Evolutionary conservation across 2,888 invertebrate species (phyloP).

Genomic region (Camponotus fellah): DNA sequence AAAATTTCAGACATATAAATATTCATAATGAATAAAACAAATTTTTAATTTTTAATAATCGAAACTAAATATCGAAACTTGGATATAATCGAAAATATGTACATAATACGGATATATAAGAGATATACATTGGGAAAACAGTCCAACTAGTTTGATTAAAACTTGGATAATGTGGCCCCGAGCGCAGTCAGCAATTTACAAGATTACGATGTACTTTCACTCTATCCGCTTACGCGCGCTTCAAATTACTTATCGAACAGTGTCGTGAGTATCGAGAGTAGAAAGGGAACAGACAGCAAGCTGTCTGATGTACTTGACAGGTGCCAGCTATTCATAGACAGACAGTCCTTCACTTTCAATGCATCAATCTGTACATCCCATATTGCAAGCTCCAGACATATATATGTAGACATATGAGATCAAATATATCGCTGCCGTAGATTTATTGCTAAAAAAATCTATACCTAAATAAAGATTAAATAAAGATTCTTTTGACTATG

Average conservation of each 20-base stretch:
- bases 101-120: background rate
- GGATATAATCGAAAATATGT: background rate
- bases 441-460: conserved; percentile 16
- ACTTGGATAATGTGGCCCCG: background rate
- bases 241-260: conserved; percentile 72
- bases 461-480: conserved; percentile 18
- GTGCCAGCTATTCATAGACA: conserved; percentile 68
- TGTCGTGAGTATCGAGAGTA: conserved; percentile 68
- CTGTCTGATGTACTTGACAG: conserved; percentile 72
- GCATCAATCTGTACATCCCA: conserved; percentile 60
- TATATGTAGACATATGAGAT: background rate
- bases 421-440: conserved; percentile 4
- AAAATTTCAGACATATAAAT: background rate
- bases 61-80: too few species aligned
- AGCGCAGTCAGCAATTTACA: background rate
- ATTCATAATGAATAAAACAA: background rate
- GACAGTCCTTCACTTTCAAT: conserved; percentile 73
- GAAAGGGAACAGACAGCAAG: conserved; percentile 65
- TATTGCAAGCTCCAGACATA: background rate
- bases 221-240: conserved; percentile 49
- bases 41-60: background rate
- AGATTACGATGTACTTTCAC: conserved; percentile 33
- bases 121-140: background rate
- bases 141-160: background rate
- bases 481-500: background rate